Evolutionary conservation across 2,888 invertebrate species (phyloP), one percentile per base, ranked within the genome.

Genomic region (Abscondita cerata): DNA sequence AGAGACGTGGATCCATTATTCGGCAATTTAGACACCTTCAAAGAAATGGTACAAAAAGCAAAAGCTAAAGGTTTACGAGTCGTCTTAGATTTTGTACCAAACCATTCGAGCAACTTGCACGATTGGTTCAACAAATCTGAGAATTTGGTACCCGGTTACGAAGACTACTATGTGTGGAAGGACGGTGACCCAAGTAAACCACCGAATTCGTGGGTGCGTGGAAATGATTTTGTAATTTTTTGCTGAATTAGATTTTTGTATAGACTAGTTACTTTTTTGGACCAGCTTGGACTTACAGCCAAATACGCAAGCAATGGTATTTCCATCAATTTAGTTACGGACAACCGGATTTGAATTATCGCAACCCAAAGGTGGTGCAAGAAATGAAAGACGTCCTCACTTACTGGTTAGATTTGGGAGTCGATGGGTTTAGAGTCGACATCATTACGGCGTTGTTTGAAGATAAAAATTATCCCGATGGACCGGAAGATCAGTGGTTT

Each of bases 351-450:
- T 82, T 96, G 1, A 95, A 96, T 79, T 90, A 84, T 70, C 83
- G 89, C 44, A 91, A 92, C 78, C 85, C 88, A 0, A 83, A 82
- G 9, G 87, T 96, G 3, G 81, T 88, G 1, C 80, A 86, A 55
- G 87, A 87, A 72, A 86, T 92, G 80, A 86, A 89, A 80, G 85
- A 85, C n/a, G 83, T 89, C 0, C 75, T 95, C 15, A 83, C 82
- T 66, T 94, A 87, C 73, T 96, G 96, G 96, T 76, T 96, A 48
- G 87, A 89, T 53, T 87, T 87, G 70, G 95, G 95, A 0, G 87
- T 95, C 0, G 91, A 92, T 74, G 97, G 96, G 0, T 94, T 96
- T 73, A 87, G 95, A 70, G 84, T 96, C 33, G 93, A 93, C 73
- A 92, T 93, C 1, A 85, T 92, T 12, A 82, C 83, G 5, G 71